These are phyloP conservation scores for Lanius collurio DNA, from an alignment of 2,113 vertebrate genomes.

Conservation along the genomic window DNA sequence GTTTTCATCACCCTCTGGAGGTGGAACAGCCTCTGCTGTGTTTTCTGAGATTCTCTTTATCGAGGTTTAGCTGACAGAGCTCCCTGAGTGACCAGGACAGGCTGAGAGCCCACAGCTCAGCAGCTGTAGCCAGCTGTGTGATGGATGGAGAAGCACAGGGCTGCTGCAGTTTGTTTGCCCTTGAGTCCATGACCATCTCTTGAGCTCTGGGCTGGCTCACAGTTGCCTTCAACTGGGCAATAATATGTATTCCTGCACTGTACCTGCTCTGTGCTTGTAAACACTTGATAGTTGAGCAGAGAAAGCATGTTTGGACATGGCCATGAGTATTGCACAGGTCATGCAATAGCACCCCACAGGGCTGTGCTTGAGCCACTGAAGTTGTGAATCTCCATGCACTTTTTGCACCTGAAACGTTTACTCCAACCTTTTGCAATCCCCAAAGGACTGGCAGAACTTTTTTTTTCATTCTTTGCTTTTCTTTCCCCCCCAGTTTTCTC, in stretches of 20 bases:
- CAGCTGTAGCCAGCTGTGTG: background rate
- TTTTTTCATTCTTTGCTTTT: background rate
- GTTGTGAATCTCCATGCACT: background rate
- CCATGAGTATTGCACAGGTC: background rate
- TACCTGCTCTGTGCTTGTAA: background rate
- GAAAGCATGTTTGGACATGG: background rate
- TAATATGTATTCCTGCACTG: background rate
- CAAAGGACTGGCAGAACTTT: background rate
- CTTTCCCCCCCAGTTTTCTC: background rate
- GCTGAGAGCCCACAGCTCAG: background rate
- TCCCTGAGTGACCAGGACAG: background rate
- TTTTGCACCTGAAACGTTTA: background rate
- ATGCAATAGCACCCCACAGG: background rate
- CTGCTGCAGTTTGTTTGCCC: background rate
- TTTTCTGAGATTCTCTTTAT: background rate
- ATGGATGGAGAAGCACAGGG: background rate
- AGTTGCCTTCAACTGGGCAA: background rate
- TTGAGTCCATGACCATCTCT: background rate
- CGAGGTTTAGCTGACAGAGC: background rate
- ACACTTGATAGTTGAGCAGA: background rate
- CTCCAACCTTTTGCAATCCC: background rate
- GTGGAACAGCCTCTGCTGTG: background rate
- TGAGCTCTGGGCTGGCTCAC: background rate
- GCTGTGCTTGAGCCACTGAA: background rate
- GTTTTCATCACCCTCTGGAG: background rate